Evolutionary conservation across 1,140 invertebrate species (phyloP), one percentile per base, ranked within the genome.

Genomic region (Drosophila kurseongensis): DNA sequence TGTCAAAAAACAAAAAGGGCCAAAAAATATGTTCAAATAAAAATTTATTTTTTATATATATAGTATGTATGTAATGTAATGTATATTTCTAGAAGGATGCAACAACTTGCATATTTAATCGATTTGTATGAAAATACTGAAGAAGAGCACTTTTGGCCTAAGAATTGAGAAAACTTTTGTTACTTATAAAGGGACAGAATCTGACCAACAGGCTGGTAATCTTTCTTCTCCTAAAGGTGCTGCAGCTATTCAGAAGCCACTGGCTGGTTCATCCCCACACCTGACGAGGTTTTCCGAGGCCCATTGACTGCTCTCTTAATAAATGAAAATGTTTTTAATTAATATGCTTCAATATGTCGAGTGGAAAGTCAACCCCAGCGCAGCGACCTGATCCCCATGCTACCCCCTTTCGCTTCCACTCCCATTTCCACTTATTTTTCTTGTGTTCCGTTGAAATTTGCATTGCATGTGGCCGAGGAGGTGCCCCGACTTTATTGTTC

Each of bases 271-370:
- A 9, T 16, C 18, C 27, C 7, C 16, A 32, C 36, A 35, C 48
- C 48, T 35, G n/a, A 14, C 29, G 1, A 5, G 7, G 27, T n/a
- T 16, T 51, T 48, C 13, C 8, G 29, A 9, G 32, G 29, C 9
- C 8, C n/a, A 2, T 14, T 12, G 48, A 61, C 50, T 86, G 82
- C 75, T 86, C 78, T 78, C 86, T 88, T 86, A 75, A 88, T 82
- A 82, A 86, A 82, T 86, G 78, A 75, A 82, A 88, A 86, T 81
- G 78, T 72, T 88, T 86, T 86, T 86, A 86, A 86, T 86, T 86
- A 86, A 86, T 86, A 82, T 82, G 71, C 82, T 88, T 86, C 84
- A 86, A 86, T 82, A 82, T 82, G 82, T 86, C 82, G 82, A 86
- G 82, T 52, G 50, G 13, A 45, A 74, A 52, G 36, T 36, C 69